phyloP scores from a whole-genome alignment of 2,888 invertebrate genomes.

The Drosophila seclusa region DNA sequence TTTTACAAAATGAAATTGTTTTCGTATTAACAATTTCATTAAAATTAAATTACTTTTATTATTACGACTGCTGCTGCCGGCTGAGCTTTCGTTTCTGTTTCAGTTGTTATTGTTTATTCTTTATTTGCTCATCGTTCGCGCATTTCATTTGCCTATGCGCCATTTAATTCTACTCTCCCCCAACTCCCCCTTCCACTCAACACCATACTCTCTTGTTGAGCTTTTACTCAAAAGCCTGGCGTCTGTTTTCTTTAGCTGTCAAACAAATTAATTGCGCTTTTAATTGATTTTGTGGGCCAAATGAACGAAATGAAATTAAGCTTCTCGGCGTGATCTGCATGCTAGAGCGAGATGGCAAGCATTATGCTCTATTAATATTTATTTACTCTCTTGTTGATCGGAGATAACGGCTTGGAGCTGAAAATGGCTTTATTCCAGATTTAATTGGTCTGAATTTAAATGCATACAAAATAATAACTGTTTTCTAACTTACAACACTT shows the following conservation, averaged over 20 bases:
- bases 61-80: constrained; percentile 50
- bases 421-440: neutral
- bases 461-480: neutral
- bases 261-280: constrained; percentile 80
- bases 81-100: constrained; percentile 47
- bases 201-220: constrained; percentile 7
- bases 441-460: neutral
- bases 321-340: constrained; percentile 13
- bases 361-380: neutral
- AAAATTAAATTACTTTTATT: constrained; percentile 80
- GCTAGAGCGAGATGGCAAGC: neutral
- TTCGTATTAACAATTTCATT: constrained; percentile 82
- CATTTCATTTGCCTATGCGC: constrained; percentile 56
- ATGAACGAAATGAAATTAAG: constrained; percentile 58
- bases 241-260: constrained; percentile 78
- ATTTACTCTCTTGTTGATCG: constrained; percentile 8
- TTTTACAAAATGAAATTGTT: constrained; percentile 82
- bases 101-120: constrained; percentile 42
- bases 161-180: constrained; percentile 56
- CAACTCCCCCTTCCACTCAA: neutral
- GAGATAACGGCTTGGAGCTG: neutral
- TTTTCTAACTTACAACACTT: neutral
- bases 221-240: constrained; percentile 60
- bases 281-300: constrained; percentile 73
- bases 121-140: constrained; percentile 32